phyloP scores from a whole-genome alignment of 2,113 vertebrate genomes.

The Neolamprologus cancellatus region DNA sequence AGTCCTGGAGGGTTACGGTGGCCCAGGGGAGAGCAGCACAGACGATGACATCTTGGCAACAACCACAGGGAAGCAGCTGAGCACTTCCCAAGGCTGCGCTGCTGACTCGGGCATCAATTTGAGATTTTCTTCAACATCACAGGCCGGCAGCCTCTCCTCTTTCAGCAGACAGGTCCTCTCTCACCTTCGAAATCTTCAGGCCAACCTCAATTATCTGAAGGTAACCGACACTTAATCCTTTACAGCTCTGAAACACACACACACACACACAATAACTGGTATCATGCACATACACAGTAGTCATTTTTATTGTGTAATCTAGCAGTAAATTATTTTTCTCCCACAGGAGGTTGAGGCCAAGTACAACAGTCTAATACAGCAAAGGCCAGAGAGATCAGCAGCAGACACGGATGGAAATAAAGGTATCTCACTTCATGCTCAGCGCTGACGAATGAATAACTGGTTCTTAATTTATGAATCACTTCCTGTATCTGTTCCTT shows the following conservation, averaged over 20 bases:
- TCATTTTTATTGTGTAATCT: background rate
- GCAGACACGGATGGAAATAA: slow-evolving; percentile 76
- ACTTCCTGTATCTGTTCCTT: background rate
- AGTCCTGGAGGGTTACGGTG: slow-evolving; percentile 82
- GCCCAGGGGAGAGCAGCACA: slow-evolving; percentile 86
- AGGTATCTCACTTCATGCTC: slow-evolving; percentile 65
- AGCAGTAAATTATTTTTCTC: background rate
- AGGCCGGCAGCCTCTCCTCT: slow-evolving; percentile 64
- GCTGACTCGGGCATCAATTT: slow-evolving; percentile 69
- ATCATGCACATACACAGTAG: background rate
- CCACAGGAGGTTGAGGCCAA: slow-evolving; percentile 87
- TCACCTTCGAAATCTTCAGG: slow-evolving; percentile 83
- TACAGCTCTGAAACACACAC: background rate
- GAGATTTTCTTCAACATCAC: slow-evolving; percentile 65
- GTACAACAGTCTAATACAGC: slow-evolving; percentile 80
- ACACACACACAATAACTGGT: background rate
- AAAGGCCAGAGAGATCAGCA: slow-evolving; percentile 80
- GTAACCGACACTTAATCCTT: background rate
- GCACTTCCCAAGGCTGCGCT: slow-evolving; percentile 60
- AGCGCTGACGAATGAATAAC: background rate
- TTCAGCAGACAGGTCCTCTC: slow-evolving; percentile 81
- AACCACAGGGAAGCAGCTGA: slow-evolving; percentile 64
- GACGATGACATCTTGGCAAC: slow-evolving; percentile 78
- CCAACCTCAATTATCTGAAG: slow-evolving; percentile 81
- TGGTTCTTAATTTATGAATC: background rate